Conservation (phyloP, 2,113 vertebrate genomes). For the Zeus faber region DNA sequence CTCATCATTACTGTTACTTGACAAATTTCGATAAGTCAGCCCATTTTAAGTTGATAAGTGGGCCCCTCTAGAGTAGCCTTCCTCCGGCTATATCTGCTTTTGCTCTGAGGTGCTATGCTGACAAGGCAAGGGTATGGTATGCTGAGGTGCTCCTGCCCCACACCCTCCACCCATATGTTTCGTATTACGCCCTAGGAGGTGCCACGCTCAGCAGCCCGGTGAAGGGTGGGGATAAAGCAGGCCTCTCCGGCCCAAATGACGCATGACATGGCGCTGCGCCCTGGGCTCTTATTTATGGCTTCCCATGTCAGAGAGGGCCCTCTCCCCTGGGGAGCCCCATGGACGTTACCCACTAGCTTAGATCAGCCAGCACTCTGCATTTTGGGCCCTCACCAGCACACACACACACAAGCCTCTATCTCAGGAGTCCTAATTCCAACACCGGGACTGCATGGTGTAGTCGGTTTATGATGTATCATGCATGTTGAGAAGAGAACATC, state of each 20-base stretch:
- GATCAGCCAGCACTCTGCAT: too few species aligned
- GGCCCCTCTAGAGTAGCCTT: slow-evolving; percentile 28
- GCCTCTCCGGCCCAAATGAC: slow-evolving; percentile 71
- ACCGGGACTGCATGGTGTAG: too few species aligned
- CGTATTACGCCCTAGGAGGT: slow-evolving; percentile 74
- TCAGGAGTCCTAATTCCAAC: too few species aligned
- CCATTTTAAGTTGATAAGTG: too few species aligned
- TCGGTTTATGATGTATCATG: too few species aligned
- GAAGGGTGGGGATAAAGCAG: slow-evolving; percentile 63
- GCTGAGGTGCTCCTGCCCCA: slow-evolving; percentile 60
- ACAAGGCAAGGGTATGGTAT: slow-evolving; percentile 62
- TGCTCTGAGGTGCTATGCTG: slow-evolving; percentile 56
- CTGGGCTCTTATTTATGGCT: slow-evolving; percentile 76
- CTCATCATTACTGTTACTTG: too few species aligned
- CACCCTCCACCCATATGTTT: slow-evolving; percentile 79
- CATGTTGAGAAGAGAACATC: too few species aligned
- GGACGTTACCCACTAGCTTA: slow-evolving; percentile 42
- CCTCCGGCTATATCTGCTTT: slow-evolving; percentile 51
- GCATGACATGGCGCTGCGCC: slow-evolving; percentile 71
- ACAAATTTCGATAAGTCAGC: too few species aligned
- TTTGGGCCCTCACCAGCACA: too few species aligned
- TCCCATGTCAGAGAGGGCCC: slow-evolving; percentile 73
- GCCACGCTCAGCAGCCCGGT: slow-evolving; percentile 61
- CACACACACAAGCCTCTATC: too few species aligned
- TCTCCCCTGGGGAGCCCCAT: slow-evolving; percentile 61